Evolutionary conservation across 2,888 invertebrate species (phyloP), one percentile per base, ranked within the genome.

Genomic region (Hirtodrosophila trivittata): DNA sequence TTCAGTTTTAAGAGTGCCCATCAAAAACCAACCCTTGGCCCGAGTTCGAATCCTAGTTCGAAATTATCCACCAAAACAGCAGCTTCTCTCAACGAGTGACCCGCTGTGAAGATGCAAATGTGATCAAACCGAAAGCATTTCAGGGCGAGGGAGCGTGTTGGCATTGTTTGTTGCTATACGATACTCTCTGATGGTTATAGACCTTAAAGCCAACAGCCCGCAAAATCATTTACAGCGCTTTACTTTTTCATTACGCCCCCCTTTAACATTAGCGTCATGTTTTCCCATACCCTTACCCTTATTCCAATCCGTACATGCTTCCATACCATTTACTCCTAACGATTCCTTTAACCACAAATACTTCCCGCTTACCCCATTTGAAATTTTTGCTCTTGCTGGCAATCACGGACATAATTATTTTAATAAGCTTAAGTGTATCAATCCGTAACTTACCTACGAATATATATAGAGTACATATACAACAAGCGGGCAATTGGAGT

Each of bases 391-490:
- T 38, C 41, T 52, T 47, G 51, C 38, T 42, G 46, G 64, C 60
- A 65, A 57, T 71, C 64, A 42, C 21, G 41, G 59, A 52, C n/a
- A n/a, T n/a, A n/a, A n/a, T n/a, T n/a, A n/a, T n/a, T 55, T 72
- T 83, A 77, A 77, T 83, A 83, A 80, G 84, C 76, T 69, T 65
- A 76, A 77, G 77, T 80, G 73, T n/a, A 57, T 57, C 25, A 42
- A 35, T 12, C 33, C 25, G 16, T 9, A 46, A 21, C 46, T 13
- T n/a, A n/a, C n/a, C n/a, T n/a, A n/a, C n/a, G n/a, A n/a, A n/a
- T n/a, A n/a, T n/a, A n/a, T n/a, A n/a, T n/a, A n/a, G n/a, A n/a
- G n/a, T n/a, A n/a, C n/a, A n/a, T n/a, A n/a, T n/a, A n/a, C n/a
- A n/a, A n/a, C n/a, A n/a, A n/a, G n/a, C n/a, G n/a, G n/a, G n/a